Percentiles rank a stretch among this genome's conserved stretches.
Evolutionary conservation across 1,140 invertebrate species (phyloP).

Genomic region (Caenorhabditis briggsae): DNA sequence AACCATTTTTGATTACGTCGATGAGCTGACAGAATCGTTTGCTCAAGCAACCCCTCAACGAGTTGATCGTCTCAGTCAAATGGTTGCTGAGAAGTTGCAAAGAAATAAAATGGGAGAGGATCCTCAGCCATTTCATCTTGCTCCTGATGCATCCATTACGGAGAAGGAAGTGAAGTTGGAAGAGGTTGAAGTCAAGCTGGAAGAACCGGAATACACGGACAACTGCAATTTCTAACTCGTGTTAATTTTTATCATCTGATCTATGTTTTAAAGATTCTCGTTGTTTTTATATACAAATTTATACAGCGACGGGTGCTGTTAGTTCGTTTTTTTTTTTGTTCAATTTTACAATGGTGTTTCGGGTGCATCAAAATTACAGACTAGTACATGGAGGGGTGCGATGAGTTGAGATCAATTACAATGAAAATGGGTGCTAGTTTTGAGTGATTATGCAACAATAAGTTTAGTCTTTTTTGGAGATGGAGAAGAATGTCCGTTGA

Average conservation of each 20-base stretch:
- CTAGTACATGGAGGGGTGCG: background rate
- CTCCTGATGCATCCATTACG: too few relatives aligned
- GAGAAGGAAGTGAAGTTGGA: too few relatives aligned
- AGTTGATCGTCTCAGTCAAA: background rate
- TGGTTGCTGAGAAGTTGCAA: background rate
- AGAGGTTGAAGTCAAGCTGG: background rate
- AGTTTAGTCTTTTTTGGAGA: too few relatives aligned
- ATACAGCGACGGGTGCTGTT: too few relatives aligned
- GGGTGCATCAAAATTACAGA: slow-evolving; percentile 17
- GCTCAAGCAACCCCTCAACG: background rate
- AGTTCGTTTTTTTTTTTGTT: too few relatives aligned
- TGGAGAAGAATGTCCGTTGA: background rate
- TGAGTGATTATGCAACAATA: background rate
- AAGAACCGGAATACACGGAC: background rate
- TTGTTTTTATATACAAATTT: background rate
- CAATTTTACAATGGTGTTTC: too few relatives aligned
- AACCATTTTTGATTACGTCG: slow-evolving; percentile 22
- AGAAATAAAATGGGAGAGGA: too few relatives aligned
- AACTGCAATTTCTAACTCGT: background rate
- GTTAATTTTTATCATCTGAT: background rate
- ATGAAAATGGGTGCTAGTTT: background rate
- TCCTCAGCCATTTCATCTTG: too few relatives aligned
- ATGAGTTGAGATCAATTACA: slow-evolving; percentile 9
- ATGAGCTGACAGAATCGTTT: background rate
- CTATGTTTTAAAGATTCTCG: background rate